These are phyloP conservation scores for Koerneria pararmatus DNA, from an alignment of 2,888 invertebrate species.

Conservation along the genomic window DNA sequence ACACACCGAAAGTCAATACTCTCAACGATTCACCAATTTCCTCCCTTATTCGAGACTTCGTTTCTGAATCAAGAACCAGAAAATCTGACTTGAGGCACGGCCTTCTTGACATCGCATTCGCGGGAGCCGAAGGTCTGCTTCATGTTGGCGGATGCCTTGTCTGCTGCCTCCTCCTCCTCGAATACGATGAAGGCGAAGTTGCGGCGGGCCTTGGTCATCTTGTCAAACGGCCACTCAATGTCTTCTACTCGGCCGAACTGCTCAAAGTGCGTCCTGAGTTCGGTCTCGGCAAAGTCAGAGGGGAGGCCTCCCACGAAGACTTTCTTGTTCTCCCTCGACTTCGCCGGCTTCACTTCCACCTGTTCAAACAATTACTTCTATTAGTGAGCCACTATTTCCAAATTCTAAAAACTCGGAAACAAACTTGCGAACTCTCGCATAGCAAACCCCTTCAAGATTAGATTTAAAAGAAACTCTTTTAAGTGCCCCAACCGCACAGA, in stretches of 20 bases:
- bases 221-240: conserved; percentile 58
- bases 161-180: conserved; percentile 59
- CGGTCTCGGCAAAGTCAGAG: conserved; percentile 56
- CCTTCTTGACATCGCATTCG: conserved; percentile 61
- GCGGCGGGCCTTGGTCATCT: conserved; percentile 51
- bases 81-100: conserved; percentile 56
- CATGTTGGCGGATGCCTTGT: conserved; percentile 49
- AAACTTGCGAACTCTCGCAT: not conserved
- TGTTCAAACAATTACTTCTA: conserved; percentile 23
- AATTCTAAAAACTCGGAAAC: not conserved
- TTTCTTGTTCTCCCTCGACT: conserved; percentile 60
- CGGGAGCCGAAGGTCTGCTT: conserved; percentile 58
- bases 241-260: conserved; percentile 59
- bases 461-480: too few species aligned
- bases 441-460: not conserved
- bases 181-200: conserved; percentile 61
- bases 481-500: too few species aligned
- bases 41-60: too few species aligned
- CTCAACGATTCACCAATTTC: too few species aligned
- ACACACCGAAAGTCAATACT: too few species aligned
- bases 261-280: conserved; percentile 57
- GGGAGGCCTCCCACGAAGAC: conserved; percentile 60
- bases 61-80: too few species aligned
- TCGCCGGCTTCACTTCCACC: conserved; percentile 59
- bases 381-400: conserved; percentile 13